Evolutionary conservation across 2,113 vertebrate species (phyloP).

Genomic region (Silurus meridionalis): DNA sequence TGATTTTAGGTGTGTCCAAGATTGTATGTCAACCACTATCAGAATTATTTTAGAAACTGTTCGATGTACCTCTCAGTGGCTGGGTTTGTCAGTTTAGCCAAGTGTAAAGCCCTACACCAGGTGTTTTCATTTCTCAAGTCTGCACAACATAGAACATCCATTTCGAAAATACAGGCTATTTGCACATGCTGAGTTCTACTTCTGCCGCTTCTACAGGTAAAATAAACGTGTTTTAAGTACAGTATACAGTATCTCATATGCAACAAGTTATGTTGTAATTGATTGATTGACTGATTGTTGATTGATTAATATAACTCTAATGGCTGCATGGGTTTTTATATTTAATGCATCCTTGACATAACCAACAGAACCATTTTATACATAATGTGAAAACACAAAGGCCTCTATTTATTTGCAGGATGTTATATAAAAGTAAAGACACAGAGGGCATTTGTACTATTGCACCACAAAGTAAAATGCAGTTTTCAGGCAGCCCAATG

Average conservation of each 20-base stretch:
- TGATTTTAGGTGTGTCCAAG: not conserved
- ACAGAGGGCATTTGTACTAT: not conserved
- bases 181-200: too few species aligned
- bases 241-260: too few species aligned
- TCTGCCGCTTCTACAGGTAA: too few species aligned
- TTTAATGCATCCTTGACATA: not conserved
- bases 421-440: not conserved
- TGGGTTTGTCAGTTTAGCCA: not conserved
- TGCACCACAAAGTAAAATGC: not conserved
- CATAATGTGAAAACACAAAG: not conserved
- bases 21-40: not conserved
- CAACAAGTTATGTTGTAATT: too few species aligned
- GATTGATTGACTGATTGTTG: too few species aligned
- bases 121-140: too few species aligned
- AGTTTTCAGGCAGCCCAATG: not conserved
- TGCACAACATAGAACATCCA: too few species aligned
- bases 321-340: not conserved
- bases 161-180: too few species aligned
- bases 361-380: not conserved
- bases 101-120: too few species aligned
- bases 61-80: not conserved
- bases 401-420: not conserved
- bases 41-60: not conserved
- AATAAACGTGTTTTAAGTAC: too few species aligned
- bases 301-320: too few species aligned